Evolutionary conservation across 2,888 invertebrate genomes (phyloP).

Genomic region (Formica aserva): DNA sequence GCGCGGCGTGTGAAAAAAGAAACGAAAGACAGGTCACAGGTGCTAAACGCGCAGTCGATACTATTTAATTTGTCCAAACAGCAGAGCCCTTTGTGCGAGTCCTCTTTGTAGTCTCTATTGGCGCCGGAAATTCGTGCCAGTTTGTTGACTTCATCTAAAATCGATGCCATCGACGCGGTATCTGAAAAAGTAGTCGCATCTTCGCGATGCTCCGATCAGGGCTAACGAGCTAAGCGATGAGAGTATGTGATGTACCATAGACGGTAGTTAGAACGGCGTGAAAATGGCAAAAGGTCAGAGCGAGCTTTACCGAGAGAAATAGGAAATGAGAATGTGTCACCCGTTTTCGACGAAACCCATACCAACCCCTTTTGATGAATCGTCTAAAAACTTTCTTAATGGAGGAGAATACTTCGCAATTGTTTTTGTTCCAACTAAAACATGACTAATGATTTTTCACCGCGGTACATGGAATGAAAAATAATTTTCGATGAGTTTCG

Average conservation of each 20-base stretch:
- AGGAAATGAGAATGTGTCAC: neutral
- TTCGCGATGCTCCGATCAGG: slow-evolving; percentile 46
- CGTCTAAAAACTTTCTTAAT: slow-evolving; percentile 10
- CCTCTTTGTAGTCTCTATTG: slow-evolving; percentile 43
- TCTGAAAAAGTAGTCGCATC: slow-evolving; percentile 57
- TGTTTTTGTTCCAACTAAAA: slow-evolving; percentile 11
- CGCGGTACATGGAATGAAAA: slow-evolving; percentile 16
- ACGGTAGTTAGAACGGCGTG: slow-evolving; percentile 35
- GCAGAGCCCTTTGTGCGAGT: slow-evolving; percentile 47
- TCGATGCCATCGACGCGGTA: slow-evolving; percentile 61
- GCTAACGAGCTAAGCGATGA: slow-evolving; percentile 67
- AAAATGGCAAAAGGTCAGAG: slow-evolving; percentile 39
- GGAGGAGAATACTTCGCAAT: slow-evolving; percentile 16
- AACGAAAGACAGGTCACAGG: slow-evolving; percentile 27
- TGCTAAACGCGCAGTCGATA: slow-evolving; percentile 49
- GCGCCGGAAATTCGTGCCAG: slow-evolving; percentile 69
- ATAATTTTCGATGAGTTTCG: slow-evolving; percentile 16
- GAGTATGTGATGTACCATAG: slow-evolving; percentile 3
- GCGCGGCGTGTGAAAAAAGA: slow-evolving; percentile 24
- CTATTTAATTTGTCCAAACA: slow-evolving; percentile 69
- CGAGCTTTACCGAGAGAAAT: neutral
- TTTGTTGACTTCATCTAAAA: slow-evolving; percentile 75
- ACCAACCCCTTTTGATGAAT: neutral
- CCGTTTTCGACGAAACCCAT: neutral
- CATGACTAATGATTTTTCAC: slow-evolving; percentile 31